phyloP scores from a whole-genome alignment of 2,113 vertebrate genomes.

The Strigops habroptila region DNA sequence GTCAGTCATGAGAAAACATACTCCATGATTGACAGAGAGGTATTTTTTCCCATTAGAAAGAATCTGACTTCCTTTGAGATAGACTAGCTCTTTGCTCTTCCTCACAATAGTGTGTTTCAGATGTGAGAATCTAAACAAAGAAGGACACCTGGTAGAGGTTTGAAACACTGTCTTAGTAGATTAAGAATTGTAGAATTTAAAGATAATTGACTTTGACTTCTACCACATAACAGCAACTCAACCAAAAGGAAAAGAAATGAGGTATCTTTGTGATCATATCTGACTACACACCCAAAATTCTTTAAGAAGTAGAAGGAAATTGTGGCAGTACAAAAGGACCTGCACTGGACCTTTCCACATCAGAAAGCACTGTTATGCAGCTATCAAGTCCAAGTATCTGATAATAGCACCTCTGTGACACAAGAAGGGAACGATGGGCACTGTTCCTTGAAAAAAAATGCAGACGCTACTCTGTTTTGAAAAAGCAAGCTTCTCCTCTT shows the following conservation, averaged over 20 bases:
- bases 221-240: background rate
- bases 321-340: background rate
- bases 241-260: background rate
- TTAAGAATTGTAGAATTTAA: background rate
- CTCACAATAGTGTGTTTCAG: conserved; percentile 1
- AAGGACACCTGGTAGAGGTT: background rate
- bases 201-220: conserved; percentile 41
- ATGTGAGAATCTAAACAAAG: conserved; percentile 5
- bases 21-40: background rate
- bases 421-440: background rate
- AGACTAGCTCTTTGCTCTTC: background rate
- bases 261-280: background rate
- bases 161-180: background rate
- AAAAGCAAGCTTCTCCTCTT: background rate
- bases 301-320: background rate
- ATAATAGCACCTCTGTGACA: background rate
- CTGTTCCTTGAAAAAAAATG: background rate
- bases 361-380: background rate
- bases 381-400: background rate
- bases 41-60: background rate
- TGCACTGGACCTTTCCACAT: background rate
- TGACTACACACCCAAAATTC: background rate
- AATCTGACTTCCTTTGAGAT: background rate
- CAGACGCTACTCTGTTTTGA: background rate
- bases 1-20: background rate